Evolutionary conservation across 2,888 invertebrate species (phyloP), one percentile per base, ranked within the genome.

Genomic region (Harpagoxenus sublaevis): DNA sequence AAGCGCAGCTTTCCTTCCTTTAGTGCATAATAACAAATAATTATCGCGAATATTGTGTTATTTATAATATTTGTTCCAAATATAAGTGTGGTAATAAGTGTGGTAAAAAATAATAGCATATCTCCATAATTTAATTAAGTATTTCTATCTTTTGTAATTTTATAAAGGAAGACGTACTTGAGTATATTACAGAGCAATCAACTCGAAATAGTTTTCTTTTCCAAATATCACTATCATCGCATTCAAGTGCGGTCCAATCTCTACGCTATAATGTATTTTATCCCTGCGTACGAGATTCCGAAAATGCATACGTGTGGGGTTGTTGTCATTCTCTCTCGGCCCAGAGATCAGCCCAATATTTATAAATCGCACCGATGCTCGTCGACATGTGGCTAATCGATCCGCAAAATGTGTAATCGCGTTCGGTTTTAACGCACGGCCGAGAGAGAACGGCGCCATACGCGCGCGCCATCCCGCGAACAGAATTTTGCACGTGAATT

Each of bases 341-440:
- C 2, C 15, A 53, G 62, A 77, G 48, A 87, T 78, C 73, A 65
- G 45, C 55, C 60, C 81, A 65, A 73, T 87, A 90, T 89, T 89
- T 89, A 87, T 85, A 84, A 65, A 83, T 82, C 48, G 73, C 48
- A 15, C 83, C 86, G 73, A 65, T 77, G 82, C 71, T 82, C 73
- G 62, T 45, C 73, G 78, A 81, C 57, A 74, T 71, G 84, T 62
- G 63, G 55, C 84, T 87, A 87, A 87, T 86, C 84, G 86, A 71
- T 60, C 84, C 84, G 78, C 88, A 74, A 89, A 89, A 89, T 84
- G 75, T 83, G 85, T 90, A 90, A 90, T 90, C 90, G 90, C 84
- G 88, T 90, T 89, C 89, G 86, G 86, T 90, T 90, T 84, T 78
- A 85, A 73, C 84, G 66, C 84, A 89, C 85, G 89, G 53, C 66